Evolutionary conservation across 1,140 invertebrate genomes (phyloP).

Genomic region (Octopus bimaculoides): DNA sequence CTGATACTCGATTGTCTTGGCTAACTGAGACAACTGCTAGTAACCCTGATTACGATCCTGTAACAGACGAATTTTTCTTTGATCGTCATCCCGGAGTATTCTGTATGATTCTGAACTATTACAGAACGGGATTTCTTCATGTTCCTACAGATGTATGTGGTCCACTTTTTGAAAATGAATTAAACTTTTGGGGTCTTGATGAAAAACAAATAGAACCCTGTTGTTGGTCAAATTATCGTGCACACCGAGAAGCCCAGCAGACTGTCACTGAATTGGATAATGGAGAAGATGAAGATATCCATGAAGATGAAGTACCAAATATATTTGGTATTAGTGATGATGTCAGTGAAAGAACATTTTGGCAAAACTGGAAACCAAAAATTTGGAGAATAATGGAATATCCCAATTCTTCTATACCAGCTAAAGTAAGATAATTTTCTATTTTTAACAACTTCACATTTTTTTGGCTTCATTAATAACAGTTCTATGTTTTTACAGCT

Average conservation of each 20-base stretch:
- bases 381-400: constrained; percentile 54
- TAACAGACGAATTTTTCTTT: constrained; percentile 55
- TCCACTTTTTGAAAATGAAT: constrained; percentile 55
- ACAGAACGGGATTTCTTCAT: constrained; percentile 50
- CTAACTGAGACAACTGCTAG: constrained; percentile 45
- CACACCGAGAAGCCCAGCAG: constrained; percentile 52
- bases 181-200: constrained; percentile 57
- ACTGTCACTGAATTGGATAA: constrained; percentile 49
- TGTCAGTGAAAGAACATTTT: constrained; percentile 29
- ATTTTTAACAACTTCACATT: background rate
- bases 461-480: background rate
- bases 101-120: constrained; percentile 57
- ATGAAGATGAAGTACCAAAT: constrained; percentile 32
- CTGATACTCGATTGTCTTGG: constrained; percentile 54
- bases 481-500: no score
- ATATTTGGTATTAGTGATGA: constrained; percentile 52
- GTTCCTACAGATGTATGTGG: constrained; percentile 55
- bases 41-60: constrained; percentile 51
- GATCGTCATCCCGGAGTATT: constrained; percentile 56
- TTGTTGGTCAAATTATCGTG: constrained; percentile 53
- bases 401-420: constrained; percentile 41
- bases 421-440: constrained; percentile 36
- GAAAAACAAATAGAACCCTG: constrained; percentile 57
- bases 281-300: constrained; percentile 29
- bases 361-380: constrained; percentile 41